Evolutionary conservation across 2,888 invertebrate species (phyloP), one percentile per base, ranked within the genome.

Genomic region (Linnaemya vulpina): DNA sequence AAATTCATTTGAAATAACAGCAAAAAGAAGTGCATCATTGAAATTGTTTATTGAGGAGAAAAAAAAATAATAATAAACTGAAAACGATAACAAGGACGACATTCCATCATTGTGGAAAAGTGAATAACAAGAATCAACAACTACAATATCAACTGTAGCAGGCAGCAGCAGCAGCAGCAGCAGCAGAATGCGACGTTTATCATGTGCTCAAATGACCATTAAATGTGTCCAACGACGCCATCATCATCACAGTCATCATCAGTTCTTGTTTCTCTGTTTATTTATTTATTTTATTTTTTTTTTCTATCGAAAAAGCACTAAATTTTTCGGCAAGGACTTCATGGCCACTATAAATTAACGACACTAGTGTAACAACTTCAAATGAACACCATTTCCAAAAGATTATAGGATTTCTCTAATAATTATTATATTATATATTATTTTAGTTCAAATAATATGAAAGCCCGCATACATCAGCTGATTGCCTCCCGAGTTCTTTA

Each of bases 141-240:
- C 63, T 68, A 53, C 77, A 63, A 71, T 55, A 71, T 78, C 71
- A 79, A 79, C 71, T 8, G n/a, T n/a, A n/a, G n/a, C n/a, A n/a
- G n/a, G n/a, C n/a, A 58, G n/a, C 40, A 71, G 15, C 40, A 53
- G 13, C 25, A 20, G 46, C 89, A 89, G 88, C 89, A 89, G 87
- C 89, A 89, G 88, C 88, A 88, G 87, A 90, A 89, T 88, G 87
- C 88, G 90, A 90, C 89, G 92, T 91, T 91, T 91, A 92, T 91
- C 91, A 92, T 90, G 90, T 90, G 91, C 90, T 92, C 92, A 91
- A 91, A 92, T 90, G 90, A 89, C 91, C 91, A 91, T 91, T 91
- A 91, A 92, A 91, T 90, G 91, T 92, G 91, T 90, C 88, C 88
- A 89, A 86, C 86, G 87, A 87, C 86, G 88, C 87, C 88, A 87